Evolutionary conservation across 2,113 vertebrate species (phyloP), one percentile per base, ranked within the genome.

Genomic region (Leptocoma aspasia): DNA sequence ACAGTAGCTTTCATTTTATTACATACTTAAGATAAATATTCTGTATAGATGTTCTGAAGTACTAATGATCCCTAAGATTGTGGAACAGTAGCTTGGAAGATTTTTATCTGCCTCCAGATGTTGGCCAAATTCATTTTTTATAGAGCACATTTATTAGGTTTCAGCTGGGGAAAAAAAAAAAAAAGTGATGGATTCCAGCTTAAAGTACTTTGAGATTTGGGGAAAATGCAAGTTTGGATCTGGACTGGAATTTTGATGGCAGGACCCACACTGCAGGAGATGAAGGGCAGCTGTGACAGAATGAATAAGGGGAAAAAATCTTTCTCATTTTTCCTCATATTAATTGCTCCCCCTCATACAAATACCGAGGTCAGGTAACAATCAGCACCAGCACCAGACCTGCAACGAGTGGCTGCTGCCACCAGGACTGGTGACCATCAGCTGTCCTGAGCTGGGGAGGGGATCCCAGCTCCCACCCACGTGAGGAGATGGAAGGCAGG

Each of bases 31-130:
- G 84, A 91, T 84, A 96, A 95, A 95, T 97, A 93, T 86, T 95
- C 87, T 83, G 88, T 75, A 93, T 86, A 91, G 86, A 61, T 0
- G 0, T 92, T 96, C 82, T 93, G 87, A 76, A 88, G 53, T 82
- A 82, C 86, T 95, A 95, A 90, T 80, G 76, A 97, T 84, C 71
- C 44, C 83, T 77, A 82, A 70, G 84, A 95, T 2, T 63, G 61
- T 73, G 70, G 90, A 90, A 94, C 92, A 92, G 93, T 95, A 94
- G 91, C 87, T 92, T 71, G 52, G 54, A 94, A 78, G 88, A 97
- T 95, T 96, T 95, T 94, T 92, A 92, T 97, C 84, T 95, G 92
- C 66, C 50, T 95, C 94, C 93, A 97, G 94, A 96, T 96, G 93
- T 89, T 97, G 92, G 89, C 60, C 95, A 85, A 94, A 92, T 78